Percentiles rank a stretch among this genome's conserved stretches.
Evolutionary conservation across 1,140 invertebrate genomes (phyloP).

Genomic region (Thaumetopoea pityocampa): DNA sequence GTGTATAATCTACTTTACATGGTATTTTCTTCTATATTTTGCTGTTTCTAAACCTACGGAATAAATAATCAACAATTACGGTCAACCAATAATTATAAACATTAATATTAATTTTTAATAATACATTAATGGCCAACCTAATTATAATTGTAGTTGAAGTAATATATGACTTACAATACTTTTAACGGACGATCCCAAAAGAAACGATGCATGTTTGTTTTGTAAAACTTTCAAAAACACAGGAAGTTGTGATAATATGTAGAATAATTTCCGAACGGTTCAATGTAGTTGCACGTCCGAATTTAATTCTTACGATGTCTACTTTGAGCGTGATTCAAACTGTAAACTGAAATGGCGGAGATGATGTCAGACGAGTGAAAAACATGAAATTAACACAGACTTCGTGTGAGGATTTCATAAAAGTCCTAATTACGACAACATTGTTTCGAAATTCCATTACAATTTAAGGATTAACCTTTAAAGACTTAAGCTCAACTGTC

Average conservation of each 20-base stretch:
- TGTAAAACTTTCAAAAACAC: constrained; percentile 1
- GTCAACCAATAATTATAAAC: too few relatives aligned
- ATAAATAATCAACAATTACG: too few relatives aligned
- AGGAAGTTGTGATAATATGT: background rate
- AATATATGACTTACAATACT: constrained; percentile 39
- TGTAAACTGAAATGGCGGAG: constrained; percentile 35
- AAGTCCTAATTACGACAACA: constrained; percentile 24
- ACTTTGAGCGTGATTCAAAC: constrained; percentile 43
- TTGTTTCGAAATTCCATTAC: constrained; percentile 9
- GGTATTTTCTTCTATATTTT: too few relatives aligned
- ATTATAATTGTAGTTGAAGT: constrained; percentile 3
- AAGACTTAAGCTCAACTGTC: constrained; percentile 1
- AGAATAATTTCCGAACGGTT: constrained; percentile 4
- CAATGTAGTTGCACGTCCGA: constrained; percentile 17
- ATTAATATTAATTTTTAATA: too few relatives aligned
- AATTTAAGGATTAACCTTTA: constrained; percentile 7
- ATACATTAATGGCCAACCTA: too few relatives aligned
- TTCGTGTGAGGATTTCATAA: constrained; percentile 22
- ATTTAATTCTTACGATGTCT: constrained; percentile 41
- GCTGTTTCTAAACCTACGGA: too few relatives aligned
- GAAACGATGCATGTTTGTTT: constrained; percentile 29
- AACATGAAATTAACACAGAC: constrained; percentile 48
- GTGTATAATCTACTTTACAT: too few relatives aligned
- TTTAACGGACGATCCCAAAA: constrained; percentile 28
- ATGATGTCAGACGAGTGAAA: constrained; percentile 56